A percentile compares a stretch with the other conserved stretches of the same genome.
Conservation (phyloP, 2,113 vertebrate genomes). For the Hippotragus niger region DNA sequence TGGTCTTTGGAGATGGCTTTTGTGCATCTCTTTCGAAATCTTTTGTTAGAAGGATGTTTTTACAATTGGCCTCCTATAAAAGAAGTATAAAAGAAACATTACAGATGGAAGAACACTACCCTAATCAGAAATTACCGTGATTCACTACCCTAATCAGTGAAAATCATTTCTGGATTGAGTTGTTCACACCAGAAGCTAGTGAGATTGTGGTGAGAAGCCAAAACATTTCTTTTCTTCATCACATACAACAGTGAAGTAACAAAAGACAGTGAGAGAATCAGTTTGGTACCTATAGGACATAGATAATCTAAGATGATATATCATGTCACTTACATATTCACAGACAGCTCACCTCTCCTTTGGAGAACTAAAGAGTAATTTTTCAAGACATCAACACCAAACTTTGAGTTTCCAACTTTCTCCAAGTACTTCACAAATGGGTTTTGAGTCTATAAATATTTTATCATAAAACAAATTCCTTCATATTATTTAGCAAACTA, state of each 20-base stretch:
- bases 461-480: not conserved
- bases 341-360: not conserved
- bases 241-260: not conserved
- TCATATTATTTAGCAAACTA: not conserved
- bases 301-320: not conserved
- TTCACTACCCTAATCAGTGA: not conserved
- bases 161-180: not conserved
- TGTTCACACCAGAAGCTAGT: not conserved
- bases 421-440: not conserved
- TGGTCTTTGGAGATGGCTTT: constrained; percentile 9
- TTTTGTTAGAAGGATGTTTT: constrained; percentile 37
- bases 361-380: not conserved
- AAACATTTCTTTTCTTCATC: not conserved
- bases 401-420: not conserved
- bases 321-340: not conserved
- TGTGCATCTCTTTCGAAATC: not conserved
- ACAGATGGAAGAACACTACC: not conserved
- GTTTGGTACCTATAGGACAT: not conserved
- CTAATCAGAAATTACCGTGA: not conserved
- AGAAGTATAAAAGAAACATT: not conserved
- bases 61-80: constrained; percentile 38
- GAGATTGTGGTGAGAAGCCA: not conserved
- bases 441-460: not conserved
- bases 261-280: not conserved
- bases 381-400: not conserved